Conservation (phyloP, 2,113 vertebrate genomes). For the Syrmaticus mikado region DNA sequence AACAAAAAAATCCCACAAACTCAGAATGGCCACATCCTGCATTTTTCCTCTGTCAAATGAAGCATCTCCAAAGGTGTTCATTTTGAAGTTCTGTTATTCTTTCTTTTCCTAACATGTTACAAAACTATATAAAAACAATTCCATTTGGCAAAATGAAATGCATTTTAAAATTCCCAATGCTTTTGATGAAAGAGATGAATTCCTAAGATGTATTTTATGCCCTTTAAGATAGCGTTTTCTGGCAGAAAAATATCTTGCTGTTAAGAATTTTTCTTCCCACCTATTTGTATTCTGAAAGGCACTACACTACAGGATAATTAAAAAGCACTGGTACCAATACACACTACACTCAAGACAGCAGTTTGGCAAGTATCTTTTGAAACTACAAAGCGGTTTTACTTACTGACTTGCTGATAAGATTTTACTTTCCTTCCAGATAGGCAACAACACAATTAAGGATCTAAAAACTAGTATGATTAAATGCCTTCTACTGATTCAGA, state of each 20-base stretch:
- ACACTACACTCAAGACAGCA: background rate
- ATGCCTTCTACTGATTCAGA: background rate
- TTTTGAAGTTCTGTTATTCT: background rate
- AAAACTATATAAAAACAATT: background rate
- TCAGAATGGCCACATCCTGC: background rate
- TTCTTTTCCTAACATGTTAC: background rate
- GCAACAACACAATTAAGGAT: background rate
- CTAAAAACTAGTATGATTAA: background rate
- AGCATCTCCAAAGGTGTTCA: background rate
- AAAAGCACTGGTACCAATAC: background rate
- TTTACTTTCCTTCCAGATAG: background rate
- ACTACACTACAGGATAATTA: background rate
- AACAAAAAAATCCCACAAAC: too few species aligned
- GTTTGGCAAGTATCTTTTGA: background rate
- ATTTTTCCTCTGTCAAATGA: background rate
- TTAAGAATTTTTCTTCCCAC: background rate
- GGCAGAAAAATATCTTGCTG: background rate
- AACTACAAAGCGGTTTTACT: background rate
- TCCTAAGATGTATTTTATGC: background rate
- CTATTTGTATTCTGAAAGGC: background rate
- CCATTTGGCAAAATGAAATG: background rate
- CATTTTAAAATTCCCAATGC: background rate
- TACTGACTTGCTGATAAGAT: background rate
- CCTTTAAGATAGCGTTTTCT: background rate
- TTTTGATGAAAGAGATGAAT: background rate